Base-by-base conservation (phyloP, 2,797 vertebrate species). In the Peromyscus aztecus region DNA sequence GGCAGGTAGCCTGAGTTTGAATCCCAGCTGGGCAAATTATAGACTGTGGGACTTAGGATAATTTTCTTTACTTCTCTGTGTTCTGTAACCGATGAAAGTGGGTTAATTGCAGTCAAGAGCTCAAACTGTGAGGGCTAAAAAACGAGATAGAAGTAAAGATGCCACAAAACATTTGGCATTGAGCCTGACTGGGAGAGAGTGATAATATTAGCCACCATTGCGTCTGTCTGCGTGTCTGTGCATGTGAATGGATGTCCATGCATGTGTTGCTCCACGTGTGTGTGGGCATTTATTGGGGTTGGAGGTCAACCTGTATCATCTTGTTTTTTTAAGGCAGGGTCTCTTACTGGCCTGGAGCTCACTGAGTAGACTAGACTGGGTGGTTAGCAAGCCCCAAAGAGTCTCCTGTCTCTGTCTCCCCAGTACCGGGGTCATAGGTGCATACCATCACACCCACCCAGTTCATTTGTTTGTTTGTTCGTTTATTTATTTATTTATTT, bases 41-140 rank as follows among this genome's bases (percentile, higher is more conserved):
- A 94, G 92, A 67, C 91, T 96, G 63, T 94, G 91, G 59, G 59
- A 84, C n/a, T 94, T 93, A 46, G n/a, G 19, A 71, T 63, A 89
- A 96, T 27, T 93, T 77, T 75, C 93, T 90, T 82, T 93, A 89
- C 71, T 69, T 96, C 88, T 93, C 94, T 89, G 90, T 89, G 90
- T 90, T 87, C 69, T 4, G 34, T n/a, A 46, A 77, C 55, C 91
- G 82, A 24, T 69, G 73, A 91, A 94, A 84, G 4, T 88, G 83
- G 57, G n/a, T 63, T 96, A 76, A 87, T 91, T 81, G 94, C 57
- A 89, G 82, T 73, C 85, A 55, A 17, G 61, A 83, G 80, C 71
- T 93, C 23, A 88, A 37, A 34, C n/a, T 37, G 34, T 34, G 77
- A 61, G n/a, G 46, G 83, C n/a, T 84, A 57, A 49, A 95, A 85